Evolutionary conservation across 2,888 invertebrate genomes (phyloP).

Genomic region (Sarcophaga subvicina): DNA sequence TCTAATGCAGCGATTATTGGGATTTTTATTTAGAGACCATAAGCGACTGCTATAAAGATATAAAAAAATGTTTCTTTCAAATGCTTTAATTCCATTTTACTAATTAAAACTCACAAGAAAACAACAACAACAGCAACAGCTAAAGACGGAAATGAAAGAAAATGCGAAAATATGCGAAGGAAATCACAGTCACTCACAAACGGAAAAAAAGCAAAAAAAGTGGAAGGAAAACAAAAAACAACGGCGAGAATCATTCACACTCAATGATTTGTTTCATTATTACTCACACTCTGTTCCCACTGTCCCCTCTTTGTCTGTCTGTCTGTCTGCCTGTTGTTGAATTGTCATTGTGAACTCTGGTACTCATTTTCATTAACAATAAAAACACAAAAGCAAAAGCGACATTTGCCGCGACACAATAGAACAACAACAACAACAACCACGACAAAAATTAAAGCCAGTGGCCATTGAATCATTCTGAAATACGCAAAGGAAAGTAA

Average conservation of each 20-base stretch:
- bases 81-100: constrained; percentile 80
- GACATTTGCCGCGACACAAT: constrained; percentile 68
- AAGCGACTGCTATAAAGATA: constrained; percentile 22
- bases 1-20: background rate
- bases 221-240: constrained; percentile 46
- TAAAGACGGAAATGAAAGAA: constrained; percentile 61
- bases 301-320: background rate
- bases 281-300: constrained; percentile 33
- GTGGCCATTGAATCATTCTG: constrained; percentile 57
- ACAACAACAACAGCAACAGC: constrained; percentile 15
- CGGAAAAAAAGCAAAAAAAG: constrained; percentile 36
- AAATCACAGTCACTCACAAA: constrained; percentile 65
- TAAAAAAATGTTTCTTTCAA: constrained; percentile 71
- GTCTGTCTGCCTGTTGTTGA: no score
- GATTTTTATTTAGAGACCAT: background rate
- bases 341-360: background rate
- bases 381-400: constrained; percentile 74
- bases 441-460: constrained; percentile 50
- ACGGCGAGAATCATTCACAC: constrained; percentile 76
- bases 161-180: constrained; percentile 55
- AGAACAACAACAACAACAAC: constrained; percentile 25
- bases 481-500: constrained; percentile 22
- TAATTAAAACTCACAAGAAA: constrained; percentile 79
- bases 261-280: constrained; percentile 81
- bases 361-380: constrained; percentile 81